A percentile compares a stretch with the other conserved stretches of the same genome.
phyloP scores from a whole-genome alignment of 2,888 invertebrate species.

The Hypomecis punctinalis region DNA sequence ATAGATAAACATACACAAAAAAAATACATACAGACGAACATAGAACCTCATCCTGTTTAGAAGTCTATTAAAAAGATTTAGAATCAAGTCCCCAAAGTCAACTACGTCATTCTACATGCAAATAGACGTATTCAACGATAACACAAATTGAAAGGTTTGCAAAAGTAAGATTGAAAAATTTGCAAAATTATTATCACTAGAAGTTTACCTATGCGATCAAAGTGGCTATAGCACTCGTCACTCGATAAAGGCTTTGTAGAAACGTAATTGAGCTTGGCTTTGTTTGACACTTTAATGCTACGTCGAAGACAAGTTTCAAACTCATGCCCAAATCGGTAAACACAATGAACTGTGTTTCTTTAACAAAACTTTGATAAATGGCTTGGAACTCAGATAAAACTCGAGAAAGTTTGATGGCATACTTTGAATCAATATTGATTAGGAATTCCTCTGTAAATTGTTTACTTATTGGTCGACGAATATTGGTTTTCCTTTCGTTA shows the following conservation, averaged over 20 bases:
- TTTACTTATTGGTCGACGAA: conserved; percentile 24
- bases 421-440: conserved; percentile 52
- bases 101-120: no score
- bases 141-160: background rate
- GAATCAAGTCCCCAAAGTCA: no score
- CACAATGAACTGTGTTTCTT: conserved; percentile 53
- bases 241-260: conserved; percentile 2
- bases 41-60: no score
- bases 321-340: conserved; percentile 36
- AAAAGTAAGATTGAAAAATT: background rate
- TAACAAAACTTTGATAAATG: conserved; percentile 53
- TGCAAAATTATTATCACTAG: no score
- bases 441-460: conserved; percentile 44
- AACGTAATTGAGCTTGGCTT: conserved; percentile 17
- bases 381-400: conserved; percentile 49
- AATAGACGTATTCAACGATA: no score
- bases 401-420: conserved; percentile 47
- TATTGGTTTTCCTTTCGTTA: conserved; percentile 27
- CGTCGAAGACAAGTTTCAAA: conserved; percentile 20
- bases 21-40: no score
- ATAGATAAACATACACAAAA: no score
- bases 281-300: conserved; percentile 42
- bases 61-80: no score
- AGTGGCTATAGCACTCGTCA: conserved; percentile 6
- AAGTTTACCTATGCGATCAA: conserved; percentile 22